Percentiles rank a stretch among this genome's conserved stretches.
Evolutionary conservation across 2,797 vertebrate genomes (phyloP).

Genomic region (Fistularia tabacaria): DNA sequence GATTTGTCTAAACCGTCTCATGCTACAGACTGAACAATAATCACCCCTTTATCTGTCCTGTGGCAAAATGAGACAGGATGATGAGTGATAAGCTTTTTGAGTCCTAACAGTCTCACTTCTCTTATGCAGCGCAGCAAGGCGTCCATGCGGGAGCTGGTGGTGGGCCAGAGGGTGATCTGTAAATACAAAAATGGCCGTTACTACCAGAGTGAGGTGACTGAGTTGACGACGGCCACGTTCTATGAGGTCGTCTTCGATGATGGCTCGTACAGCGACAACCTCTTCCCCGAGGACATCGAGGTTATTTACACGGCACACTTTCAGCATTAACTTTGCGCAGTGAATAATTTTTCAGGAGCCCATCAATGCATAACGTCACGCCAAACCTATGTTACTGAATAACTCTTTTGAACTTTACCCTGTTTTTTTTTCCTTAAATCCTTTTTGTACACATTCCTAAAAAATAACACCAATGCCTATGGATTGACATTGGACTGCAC

Average conservation of each 20-base stretch:
- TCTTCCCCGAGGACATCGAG: constrained; percentile 97
- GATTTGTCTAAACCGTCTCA: constrained; percentile 7
- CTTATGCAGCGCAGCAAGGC: constrained; percentile 80
- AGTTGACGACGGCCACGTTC: constrained; percentile 90
- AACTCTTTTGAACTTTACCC: too few species aligned
- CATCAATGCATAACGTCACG: too few species aligned
- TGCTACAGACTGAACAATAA: not conserved
- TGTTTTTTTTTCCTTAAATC: too few species aligned
- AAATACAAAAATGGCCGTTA: constrained; percentile 96
- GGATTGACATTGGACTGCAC: too few species aligned
- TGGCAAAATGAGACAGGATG: not conserved
- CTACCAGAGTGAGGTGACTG: constrained; percentile 92
- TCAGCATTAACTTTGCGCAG: too few species aligned
- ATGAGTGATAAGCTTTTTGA: not conserved
- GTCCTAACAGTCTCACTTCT: not conserved
- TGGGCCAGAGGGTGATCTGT: constrained; percentile 90
- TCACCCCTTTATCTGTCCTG: not conserved
- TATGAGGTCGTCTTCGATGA: constrained; percentile 97
- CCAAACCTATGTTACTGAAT: too few species aligned
- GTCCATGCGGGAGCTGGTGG: constrained; percentile 79
- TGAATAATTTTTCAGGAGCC: too few species aligned
- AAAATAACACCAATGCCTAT: too few species aligned
- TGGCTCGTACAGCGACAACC: constrained; percentile 97
- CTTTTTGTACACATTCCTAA: too few species aligned
- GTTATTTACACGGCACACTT: constrained; percentile 63